Percentiles rank a stretch among this genome's conserved stretches.
Evolutionary conservation across 1,140 invertebrate genomes (phyloP).

Genomic region (Heliconius melpomene): DNA sequence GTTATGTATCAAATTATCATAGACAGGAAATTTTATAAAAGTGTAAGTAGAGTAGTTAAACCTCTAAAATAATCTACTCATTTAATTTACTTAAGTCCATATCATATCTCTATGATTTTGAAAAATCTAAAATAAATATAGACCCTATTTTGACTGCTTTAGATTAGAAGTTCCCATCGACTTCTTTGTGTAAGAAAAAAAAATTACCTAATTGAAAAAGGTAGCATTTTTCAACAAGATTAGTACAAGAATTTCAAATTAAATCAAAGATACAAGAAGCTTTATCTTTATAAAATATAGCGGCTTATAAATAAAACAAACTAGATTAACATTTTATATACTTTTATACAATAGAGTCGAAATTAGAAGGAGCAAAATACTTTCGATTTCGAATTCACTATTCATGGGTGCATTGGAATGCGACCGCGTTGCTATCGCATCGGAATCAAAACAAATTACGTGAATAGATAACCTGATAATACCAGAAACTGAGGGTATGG

Average conservation of each 20-base stretch:
- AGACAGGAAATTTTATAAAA: no score
- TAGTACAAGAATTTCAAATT: neutral
- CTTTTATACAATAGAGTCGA: conserved; percentile 3
- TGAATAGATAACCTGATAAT: conserved; percentile 43
- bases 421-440: conserved; percentile 39
- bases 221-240: neutral
- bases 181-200: neutral
- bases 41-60: neutral
- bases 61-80: neutral
- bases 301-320: neutral
- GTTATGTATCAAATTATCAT: no score
- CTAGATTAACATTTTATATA: neutral
- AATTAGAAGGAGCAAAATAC: conserved; percentile 23
- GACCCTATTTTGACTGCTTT: neutral
- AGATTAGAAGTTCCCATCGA: neutral
- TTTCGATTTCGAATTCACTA: conserved; percentile 54
- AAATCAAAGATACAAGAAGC: conserved; percentile 2
- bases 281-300: conserved; percentile 3
- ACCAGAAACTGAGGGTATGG: conserved; percentile 45
- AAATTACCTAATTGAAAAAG: neutral
- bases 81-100: neutral
- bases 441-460: conserved; percentile 50
- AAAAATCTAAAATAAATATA: neutral
- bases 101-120: neutral
- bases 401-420: conserved; percentile 37